Evolutionary conservation across 1,140 invertebrate genomes (phyloP), one percentile per base, ranked within the genome.

Genomic region (Ericerus pela): DNA sequence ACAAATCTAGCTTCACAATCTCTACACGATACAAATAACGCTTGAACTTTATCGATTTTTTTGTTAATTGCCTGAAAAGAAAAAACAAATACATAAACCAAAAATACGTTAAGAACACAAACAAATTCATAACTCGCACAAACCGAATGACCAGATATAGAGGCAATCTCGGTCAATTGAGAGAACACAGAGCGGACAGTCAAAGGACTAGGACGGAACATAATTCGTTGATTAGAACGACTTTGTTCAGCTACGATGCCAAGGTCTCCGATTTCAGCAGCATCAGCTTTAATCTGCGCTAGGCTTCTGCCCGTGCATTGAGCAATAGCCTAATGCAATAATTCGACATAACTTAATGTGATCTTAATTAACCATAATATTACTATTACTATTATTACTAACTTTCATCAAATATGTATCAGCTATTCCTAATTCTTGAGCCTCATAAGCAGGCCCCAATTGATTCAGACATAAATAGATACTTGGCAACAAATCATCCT

Each of bases 401-500:
- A 64, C 65, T 75, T 96, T 97, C 77, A 93, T 91, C 6, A 98
- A 70, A 54, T 88, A 83, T 0, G 80, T 87, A 65, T 99, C 95
- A 3, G 96, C 96, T 51, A 99, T 81, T 10, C 96, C 95, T 18
- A 94, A 70, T 67, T 93, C 89, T 18, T 91, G 62, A 33, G 77
- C 85, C 73, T 94, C 85, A 70, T 96, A 97, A 1, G 91, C 87
- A 0, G 96, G 95, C 2, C 87, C 93, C 37, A 98, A 69, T 69
- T 93, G 85, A 73, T 99, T 99, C 0, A 99, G 74, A 68, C 91
- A 96, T 29, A 99, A 70, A 69, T 99, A 98, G 14, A 99, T 77
- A 66, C 87, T 91, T 0, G 83, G 77, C 37, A 96, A 59, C 12
- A 99, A 71, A 70, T 99, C 95, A 43, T 86, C 76, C 0, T 93